phyloP scores from a whole-genome alignment of 2,888 invertebrate species.

The Oegoconia quadripuncta region DNA sequence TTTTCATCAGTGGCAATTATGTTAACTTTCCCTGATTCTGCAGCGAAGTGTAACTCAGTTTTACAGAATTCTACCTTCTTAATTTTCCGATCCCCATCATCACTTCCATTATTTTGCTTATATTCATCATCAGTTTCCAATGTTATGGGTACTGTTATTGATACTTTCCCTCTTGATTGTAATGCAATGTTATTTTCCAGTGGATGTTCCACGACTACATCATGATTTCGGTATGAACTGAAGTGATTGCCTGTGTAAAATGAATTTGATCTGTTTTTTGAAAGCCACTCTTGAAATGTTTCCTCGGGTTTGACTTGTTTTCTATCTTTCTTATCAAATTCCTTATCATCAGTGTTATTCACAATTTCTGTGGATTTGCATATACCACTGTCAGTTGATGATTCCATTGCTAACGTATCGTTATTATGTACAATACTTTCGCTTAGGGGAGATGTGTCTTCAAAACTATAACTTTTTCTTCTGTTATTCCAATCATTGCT shows the following conservation, averaged over 20 bases:
- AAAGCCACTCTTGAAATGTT: constrained; percentile 65
- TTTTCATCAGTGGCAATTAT: constrained; percentile 93
- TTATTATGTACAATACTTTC: constrained; percentile 54
- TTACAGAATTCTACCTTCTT: constrained; percentile 93
- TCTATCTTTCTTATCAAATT: constrained; percentile 34
- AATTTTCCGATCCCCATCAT: constrained; percentile 67
- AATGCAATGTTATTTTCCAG: constrained; percentile 53
- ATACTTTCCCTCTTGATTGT: constrained; percentile 61
- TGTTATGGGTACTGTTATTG: constrained; percentile 60
- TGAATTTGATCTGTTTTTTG: constrained; percentile 52
- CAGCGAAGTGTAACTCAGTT: constrained; percentile 92
- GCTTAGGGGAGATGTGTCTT: constrained; percentile 59
- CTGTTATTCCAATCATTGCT: constrained; percentile 84
- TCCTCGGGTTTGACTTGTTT: constrained; percentile 44
- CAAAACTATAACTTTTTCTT: constrained; percentile 88
- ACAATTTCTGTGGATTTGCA: constrained; percentile 85
- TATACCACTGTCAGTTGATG: constrained; percentile 88
- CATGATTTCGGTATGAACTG: constrained; percentile 43
- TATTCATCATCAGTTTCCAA: constrained; percentile 45
- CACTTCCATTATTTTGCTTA: constrained; percentile 39
- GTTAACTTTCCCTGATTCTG: constrained; percentile 91
- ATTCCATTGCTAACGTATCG: constrained; percentile 81
- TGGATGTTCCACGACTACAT: constrained; percentile 42
- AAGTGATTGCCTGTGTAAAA: constrained; percentile 43
- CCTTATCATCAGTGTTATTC: constrained; percentile 48